Evolutionary conservation across 2,888 invertebrate species (phyloP), one percentile per base, ranked within the genome.

Genomic region (Euproctis similis): DNA sequence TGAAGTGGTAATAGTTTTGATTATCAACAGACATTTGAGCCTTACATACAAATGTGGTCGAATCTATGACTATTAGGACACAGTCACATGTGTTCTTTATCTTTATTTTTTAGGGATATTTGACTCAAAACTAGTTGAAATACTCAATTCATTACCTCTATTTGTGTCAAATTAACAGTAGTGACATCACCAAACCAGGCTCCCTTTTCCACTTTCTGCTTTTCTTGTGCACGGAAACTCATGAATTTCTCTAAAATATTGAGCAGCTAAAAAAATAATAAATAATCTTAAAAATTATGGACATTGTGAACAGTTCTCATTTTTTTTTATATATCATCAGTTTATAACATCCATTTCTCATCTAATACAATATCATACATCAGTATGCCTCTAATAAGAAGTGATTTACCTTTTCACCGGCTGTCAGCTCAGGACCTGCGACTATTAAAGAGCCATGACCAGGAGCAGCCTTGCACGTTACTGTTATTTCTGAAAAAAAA

Each of bases 321-420:
- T 55, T 93, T 87, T n/a, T n/a, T n/a, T n/a, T n/a, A n/a, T n/a
- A n/a, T n/a, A n/a, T n/a, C n/a, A n/a, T n/a, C n/a, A n/a, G n/a
- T n/a, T n/a, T n/a, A n/a, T n/a, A n/a, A n/a, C n/a, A n/a, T n/a
- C n/a, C n/a, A n/a, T n/a, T n/a, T n/a, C n/a, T n/a, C n/a, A n/a
- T n/a, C n/a, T n/a, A n/a, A n/a, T n/a, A n/a, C n/a, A n/a, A n/a
- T n/a, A n/a, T n/a, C n/a, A n/a, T n/a, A n/a, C n/a, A n/a, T n/a
- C n/a, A n/a, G n/a, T n/a, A n/a, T n/a, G n/a, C n/a, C n/a, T n/a
- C n/a, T n/a, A n/a, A n/a, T n/a, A n/a, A n/a, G n/a, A n/a, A n/a
- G n/a, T n/a, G n/a, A n/a, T n/a, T n/a, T 32, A 92, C 69, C 69
- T 94, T 93, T 63, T 91, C 90, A 0, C 90, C 93, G 7, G 92